These are phyloP conservation scores for Dromiciops gliroides DNA, from an alignment of 2,113 vertebrate genomes.

Conservation along the genomic window DNA sequence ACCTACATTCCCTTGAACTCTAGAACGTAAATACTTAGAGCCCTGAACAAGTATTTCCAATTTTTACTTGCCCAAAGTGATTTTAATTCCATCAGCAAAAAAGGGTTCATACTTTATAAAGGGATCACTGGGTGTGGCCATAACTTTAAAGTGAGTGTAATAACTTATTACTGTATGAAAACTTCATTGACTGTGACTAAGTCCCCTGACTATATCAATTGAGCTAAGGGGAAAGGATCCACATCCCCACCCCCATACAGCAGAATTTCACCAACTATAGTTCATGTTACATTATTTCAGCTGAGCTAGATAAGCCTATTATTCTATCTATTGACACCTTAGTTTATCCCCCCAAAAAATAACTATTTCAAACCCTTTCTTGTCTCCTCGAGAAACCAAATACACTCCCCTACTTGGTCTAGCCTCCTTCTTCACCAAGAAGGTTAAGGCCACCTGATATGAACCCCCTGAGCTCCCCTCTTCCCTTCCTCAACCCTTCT, in stretches of 20 bases:
- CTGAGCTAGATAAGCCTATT: background rate
- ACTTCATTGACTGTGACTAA: background rate
- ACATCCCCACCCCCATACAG: background rate
- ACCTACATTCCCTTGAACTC: background rate
- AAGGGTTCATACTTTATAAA: background rate
- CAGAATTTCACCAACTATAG: background rate
- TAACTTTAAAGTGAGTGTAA: background rate
- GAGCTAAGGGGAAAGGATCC: background rate
- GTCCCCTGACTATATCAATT: background rate
- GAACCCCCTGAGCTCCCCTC: background rate
- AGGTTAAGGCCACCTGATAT: background rate
- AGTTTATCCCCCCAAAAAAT: background rate
- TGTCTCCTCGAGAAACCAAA: background rate
- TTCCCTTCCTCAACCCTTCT: background rate
- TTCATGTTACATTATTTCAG: background rate
- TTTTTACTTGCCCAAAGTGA: background rate
- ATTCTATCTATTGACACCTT: background rate
- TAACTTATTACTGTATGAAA: background rate
- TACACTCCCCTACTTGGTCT: background rate
- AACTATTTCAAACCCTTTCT: background rate
- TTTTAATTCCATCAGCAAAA: background rate
- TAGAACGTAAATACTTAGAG: background rate
- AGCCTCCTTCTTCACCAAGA: background rate
- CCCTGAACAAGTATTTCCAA: background rate
- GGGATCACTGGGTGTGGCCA: background rate